Conservation (phyloP, 1,140 invertebrate species). For the Globodera rostochiensis region DNA sequence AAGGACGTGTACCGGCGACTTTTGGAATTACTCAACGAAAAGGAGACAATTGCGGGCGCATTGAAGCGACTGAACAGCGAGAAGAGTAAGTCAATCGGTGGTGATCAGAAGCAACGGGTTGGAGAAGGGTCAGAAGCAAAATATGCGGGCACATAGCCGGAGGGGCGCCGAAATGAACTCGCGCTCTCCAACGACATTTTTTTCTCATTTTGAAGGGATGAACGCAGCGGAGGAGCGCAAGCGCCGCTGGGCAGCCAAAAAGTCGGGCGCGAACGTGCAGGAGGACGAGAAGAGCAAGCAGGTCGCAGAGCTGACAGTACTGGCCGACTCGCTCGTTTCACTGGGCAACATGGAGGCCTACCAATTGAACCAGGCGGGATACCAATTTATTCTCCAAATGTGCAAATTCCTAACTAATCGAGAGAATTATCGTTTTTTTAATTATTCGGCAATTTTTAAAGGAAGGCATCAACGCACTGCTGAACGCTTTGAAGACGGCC, state of each 20-base stretch:
- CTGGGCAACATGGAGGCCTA: slow-evolving; percentile 51
- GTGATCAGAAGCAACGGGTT: too few relatives aligned
- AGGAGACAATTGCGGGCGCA: slow-evolving; percentile 34
- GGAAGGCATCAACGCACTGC: background rate
- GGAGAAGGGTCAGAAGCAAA: too few relatives aligned
- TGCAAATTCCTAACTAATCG: slow-evolving; percentile 7
- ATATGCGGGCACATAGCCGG: too few relatives aligned
- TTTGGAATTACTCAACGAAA: slow-evolving; percentile 35
- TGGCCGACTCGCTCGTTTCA: slow-evolving; percentile 41
- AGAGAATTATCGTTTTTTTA: too few relatives aligned
- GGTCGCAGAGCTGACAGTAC: slow-evolving; percentile 42
- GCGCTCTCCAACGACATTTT: too few relatives aligned
- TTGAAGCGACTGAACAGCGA: slow-evolving; percentile 46
- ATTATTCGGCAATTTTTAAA: background rate
- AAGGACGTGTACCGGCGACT: slow-evolving; percentile 35
- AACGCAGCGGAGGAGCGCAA: slow-evolving; percentile 52
- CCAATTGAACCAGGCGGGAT: slow-evolving; percentile 16
- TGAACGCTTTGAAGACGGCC: background rate
- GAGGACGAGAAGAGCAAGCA: slow-evolving; percentile 39
- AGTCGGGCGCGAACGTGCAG: slow-evolving; percentile 30
- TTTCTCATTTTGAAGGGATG: slow-evolving; percentile 37
- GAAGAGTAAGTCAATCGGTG: slow-evolving; percentile 32
- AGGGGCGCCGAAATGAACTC: too few relatives aligned
- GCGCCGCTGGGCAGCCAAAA: slow-evolving; percentile 49
- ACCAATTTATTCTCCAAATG: slow-evolving; percentile 31